phyloP scores from a whole-genome alignment of 2,797 vertebrate genomes.

The Myotis planiceps region DNA sequence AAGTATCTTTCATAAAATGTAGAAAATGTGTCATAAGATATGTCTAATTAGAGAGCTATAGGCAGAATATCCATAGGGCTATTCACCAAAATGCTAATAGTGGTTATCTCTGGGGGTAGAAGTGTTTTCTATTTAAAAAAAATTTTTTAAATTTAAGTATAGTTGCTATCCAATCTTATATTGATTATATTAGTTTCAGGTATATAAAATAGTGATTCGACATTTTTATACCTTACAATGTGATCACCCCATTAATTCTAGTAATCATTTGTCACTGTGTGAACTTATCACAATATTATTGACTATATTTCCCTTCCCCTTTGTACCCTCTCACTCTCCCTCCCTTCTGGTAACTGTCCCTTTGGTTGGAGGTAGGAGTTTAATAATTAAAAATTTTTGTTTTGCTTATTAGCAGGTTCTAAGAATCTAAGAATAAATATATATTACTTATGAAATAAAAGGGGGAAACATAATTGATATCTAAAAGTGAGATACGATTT shows the following conservation, averaged over 20 bases:
- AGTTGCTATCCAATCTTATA: background rate
- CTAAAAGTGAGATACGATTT: background rate
- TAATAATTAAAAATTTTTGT: background rate
- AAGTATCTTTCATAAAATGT: background rate
- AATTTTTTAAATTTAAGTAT: too few relatives aligned
- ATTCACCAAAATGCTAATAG: background rate
- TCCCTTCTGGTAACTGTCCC: background rate
- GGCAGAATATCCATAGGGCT: background rate
- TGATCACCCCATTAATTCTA: background rate
- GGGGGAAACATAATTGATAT: background rate
- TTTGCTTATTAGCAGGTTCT: background rate
- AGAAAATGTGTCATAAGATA: background rate
- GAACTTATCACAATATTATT: background rate
- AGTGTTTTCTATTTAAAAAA: background rate
- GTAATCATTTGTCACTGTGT: background rate
- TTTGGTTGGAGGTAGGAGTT: background rate
- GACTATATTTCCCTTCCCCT: background rate
- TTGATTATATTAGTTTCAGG: background rate
- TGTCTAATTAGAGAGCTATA: background rate
- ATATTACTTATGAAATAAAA: background rate
- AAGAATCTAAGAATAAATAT: slow-evolving; percentile 18
- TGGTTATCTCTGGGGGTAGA: background rate
- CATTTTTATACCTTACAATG: background rate
- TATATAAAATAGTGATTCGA: background rate
- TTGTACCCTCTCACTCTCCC: background rate